Conservation (phyloP, 2,888 invertebrate species). For the Cosmorhoe ocellata region DNA sequence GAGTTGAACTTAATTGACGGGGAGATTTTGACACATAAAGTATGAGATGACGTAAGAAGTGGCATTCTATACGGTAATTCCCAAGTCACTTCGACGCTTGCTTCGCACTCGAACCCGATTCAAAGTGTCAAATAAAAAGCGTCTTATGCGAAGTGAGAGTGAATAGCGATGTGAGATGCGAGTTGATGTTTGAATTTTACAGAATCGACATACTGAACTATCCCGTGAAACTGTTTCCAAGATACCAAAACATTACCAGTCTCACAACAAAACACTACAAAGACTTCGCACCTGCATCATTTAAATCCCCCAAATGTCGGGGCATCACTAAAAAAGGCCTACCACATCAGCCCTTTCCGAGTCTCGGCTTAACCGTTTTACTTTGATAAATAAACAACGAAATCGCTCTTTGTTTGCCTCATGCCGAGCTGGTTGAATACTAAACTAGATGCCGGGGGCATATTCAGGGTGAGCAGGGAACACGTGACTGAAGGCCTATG, state of each 20-base stretch:
- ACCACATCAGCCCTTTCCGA: conserved; percentile 1
- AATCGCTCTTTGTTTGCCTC: conserved; percentile 33
- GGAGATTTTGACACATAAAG: no score
- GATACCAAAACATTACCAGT: background rate
- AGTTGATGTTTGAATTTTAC: no score
- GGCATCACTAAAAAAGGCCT: conserved; percentile 18
- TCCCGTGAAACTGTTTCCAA: background rate
- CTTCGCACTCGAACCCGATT: no score
- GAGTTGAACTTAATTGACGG: no score
- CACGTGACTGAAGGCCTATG: background rate
- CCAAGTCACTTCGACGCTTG: no score
- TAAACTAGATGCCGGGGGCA: conserved; percentile 37
- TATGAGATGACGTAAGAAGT: no score
- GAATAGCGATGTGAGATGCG: no score
- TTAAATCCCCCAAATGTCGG: conserved; percentile 14
- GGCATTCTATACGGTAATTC: no score
- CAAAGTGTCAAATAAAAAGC: no score
- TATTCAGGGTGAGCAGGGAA: conserved; percentile 10
- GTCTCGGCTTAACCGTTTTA: conserved; percentile 16
- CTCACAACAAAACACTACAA: conserved; percentile 5
- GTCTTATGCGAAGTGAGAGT: no score
- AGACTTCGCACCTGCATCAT: conserved; percentile 18
- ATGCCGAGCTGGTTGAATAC: conserved; percentile 33
- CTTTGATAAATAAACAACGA: conserved; percentile 37
- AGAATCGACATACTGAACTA: no score